Base-by-base conservation (phyloP, 2,888 invertebrate genomes). In the Strigamia maritima region DNA sequence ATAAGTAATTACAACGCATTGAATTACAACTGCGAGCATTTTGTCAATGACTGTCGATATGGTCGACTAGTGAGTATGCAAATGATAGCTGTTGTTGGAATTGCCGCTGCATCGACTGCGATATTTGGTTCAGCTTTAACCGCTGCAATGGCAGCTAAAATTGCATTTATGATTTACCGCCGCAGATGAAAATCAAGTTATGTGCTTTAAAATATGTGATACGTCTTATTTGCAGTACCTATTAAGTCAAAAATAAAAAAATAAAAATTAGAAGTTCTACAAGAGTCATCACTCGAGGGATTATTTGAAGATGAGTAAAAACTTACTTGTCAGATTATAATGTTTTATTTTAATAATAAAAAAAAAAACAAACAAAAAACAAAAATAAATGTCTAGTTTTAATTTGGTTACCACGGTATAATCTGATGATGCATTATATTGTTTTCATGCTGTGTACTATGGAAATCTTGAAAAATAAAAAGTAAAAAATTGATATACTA, bases 1-100 rank as follows among this genome's bases (percentile, higher is more conserved):
- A 60, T 60, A 19, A 60, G 6, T 22, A 60, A 75, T 75, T 75
- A 75, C n/a, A 38, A 75, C 12, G 75, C 38, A 35, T 19, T 75
- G 14, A 75, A 75, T 75, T 35, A 75, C 28, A 75, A 75, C 26
- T 75, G 75, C 26, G 75, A 75, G 24, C 75, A 75, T 38, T 75
- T 35, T 38, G 75, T 75, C 31, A 75, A 75, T 8, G 31, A 75
- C 14, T 75, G 75, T 75, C 75, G 75, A 2, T 75, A 75, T 75
- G 75, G 75, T 75, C 38, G n/a, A 16, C 31, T 24, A 75, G 75
- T 35, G 24, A 75, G 75, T 38, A 16, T 35, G 19, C 75, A 75
- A n/a, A 75, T 35, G 75, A 0, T 35, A 26, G 38, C 75, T n/a
- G 75, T 31, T 38, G 75, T 75, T 28, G 75, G 75, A 38, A 75